Conservation (phyloP, 2,113 vertebrate species). For the Ptychochromis oligacanthus region DNA sequence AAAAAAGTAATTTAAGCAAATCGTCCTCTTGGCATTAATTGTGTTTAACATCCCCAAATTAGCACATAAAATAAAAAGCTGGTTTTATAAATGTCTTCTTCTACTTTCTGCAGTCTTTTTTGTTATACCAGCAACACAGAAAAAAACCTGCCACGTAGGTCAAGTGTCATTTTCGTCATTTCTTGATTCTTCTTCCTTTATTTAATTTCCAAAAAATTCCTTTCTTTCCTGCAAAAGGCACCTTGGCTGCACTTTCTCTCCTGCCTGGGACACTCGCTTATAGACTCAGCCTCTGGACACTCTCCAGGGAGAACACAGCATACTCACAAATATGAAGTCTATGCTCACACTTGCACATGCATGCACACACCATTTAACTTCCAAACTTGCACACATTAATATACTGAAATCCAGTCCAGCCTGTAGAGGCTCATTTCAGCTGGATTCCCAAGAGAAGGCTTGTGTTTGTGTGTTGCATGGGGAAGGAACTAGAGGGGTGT, state of each 20-base stretch:
- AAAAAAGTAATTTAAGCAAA: too few species aligned
- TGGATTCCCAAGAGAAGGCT: conserved; percentile 19
- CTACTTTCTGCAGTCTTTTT: not conserved
- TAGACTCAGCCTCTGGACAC: conserved; percentile 18
- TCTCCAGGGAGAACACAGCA: not conserved
- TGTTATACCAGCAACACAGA: not conserved
- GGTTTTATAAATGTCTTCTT: not conserved
- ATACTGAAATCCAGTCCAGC: not conserved
- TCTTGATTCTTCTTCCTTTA: conserved; percentile 12
- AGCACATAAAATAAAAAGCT: not conserved
- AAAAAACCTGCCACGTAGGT: not conserved
- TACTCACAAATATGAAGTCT: conserved; percentile 26
- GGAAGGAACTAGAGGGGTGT: not conserved
- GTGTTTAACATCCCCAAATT: not conserved
- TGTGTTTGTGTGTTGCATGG: conserved; percentile 18
- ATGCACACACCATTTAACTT: not conserved
- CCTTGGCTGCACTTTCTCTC: conserved; percentile 2
- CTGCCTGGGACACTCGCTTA: not conserved
- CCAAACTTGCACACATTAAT: not conserved
- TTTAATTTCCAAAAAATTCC: conserved; percentile 29
- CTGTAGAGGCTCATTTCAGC: conserved; percentile 1
- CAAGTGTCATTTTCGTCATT: not conserved
- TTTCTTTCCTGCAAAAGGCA: conserved; percentile 24
- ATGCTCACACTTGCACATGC: conserved; percentile 27
- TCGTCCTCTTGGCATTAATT: not conserved